Evolutionary conservation across 2,888 invertebrate species (phyloP), one percentile per base, ranked within the genome.

Genomic region (Caenorhabditis becei): DNA sequence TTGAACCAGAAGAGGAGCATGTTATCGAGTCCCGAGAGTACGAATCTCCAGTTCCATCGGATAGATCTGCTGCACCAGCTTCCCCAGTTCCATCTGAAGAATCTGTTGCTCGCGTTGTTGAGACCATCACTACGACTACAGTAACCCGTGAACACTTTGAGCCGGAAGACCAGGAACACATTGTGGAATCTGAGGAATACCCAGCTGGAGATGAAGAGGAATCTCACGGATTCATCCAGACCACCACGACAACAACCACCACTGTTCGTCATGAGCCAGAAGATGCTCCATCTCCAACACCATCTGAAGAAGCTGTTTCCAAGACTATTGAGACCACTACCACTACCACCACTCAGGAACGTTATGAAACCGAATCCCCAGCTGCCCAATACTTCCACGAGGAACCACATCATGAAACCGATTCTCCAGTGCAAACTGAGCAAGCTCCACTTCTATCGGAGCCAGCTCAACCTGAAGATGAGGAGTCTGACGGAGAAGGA

Each of bases 11-110:
- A 10, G 58, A 58, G 14, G 10, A 5, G 4, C 24, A 37, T 16
- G n/a, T 62, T 14, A 18, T 62, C 16, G 62, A 62, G 16, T 62
- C 62, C 24, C 5, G 26, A 16, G 44, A 62, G 28, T 62, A 62
- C 62, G 71, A 54, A 78, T 47, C 71, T 10, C 66, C 59, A 35
- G 14, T 32, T 58, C 77, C 44, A 66, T 77, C 77, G 3, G 77
- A 70, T 8, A 41, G 53, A 5, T 59, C 66, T n/a, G 53, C 53
- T 2, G 44, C 26, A n/a, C 66, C 59, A 35, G 14, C 26, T 58
- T 47, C 71, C 4, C 66, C 59, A 35, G 14, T 32, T 58, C 77
- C 44, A 66, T 77, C 77, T 1, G 77, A 70, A 11, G 35, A 59
- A 5, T 59, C 66, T n/a, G 53, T 61, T 2, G 44, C 26, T n/a